Evolutionary conservation across 1,140 invertebrate species (phyloP).

Genomic region (Arion vulgaris): DNA sequence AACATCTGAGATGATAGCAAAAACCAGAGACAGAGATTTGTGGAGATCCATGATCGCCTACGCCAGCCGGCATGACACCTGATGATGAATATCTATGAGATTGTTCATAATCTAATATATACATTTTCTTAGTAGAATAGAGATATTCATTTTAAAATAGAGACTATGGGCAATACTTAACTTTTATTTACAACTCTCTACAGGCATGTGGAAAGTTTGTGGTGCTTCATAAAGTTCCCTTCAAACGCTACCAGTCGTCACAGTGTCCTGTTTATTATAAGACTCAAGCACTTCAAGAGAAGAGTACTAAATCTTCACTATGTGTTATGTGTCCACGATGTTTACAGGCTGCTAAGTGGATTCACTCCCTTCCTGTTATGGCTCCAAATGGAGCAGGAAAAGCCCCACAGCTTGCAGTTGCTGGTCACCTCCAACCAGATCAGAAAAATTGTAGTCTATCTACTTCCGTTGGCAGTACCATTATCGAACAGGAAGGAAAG

Average conservation of each 20-base stretch:
- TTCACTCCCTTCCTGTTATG: neutral
- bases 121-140: too few species aligned
- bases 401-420: neutral
- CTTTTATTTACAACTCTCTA: too few species aligned
- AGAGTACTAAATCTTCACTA: neutral
- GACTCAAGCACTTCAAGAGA: neutral
- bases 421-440: neutral
- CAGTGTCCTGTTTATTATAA: constrained; percentile 30
- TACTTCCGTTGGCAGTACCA: neutral
- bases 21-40: too few species aligned
- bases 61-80: too few species aligned
- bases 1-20: too few species aligned
- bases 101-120: too few species aligned
- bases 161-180: too few species aligned
- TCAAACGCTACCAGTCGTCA: constrained; percentile 28
- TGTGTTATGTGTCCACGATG: constrained; percentile 14
- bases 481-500: neutral
- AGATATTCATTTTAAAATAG: too few species aligned
- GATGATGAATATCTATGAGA: too few species aligned
- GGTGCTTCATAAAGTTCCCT: constrained; percentile 16
- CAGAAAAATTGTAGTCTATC: neutral
- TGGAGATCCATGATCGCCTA: too few species aligned
- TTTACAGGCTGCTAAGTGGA: constrained; percentile 12
- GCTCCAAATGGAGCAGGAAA: neutral
- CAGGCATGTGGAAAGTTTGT: constrained; percentile 23